Conservation (phyloP, 1,140 invertebrate genomes). For the Ruditapes philippinarum region DNA sequence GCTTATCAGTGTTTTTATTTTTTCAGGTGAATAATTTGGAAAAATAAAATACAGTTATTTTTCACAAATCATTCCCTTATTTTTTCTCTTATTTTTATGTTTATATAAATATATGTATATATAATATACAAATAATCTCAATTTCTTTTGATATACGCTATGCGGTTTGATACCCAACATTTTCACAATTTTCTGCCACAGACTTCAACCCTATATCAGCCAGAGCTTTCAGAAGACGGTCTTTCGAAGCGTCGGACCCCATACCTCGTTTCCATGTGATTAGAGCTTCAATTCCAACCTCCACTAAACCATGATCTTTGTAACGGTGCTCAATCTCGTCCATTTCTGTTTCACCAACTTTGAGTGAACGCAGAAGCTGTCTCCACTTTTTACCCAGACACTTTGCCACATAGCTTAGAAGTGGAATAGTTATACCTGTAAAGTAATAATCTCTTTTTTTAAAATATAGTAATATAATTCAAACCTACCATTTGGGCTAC, state of each 20-base stretch:
- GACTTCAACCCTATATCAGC: background rate
- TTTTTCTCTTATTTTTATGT: too few species aligned
- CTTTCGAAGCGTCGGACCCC: background rate
- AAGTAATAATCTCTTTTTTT: background rate
- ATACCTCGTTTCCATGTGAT: conserved; percentile 14
- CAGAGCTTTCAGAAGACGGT: background rate
- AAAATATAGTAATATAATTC: too few species aligned
- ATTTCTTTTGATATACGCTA: too few species aligned
- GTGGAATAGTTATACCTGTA: background rate
- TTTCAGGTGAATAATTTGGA: too few species aligned
- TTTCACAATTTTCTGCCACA: conserved; percentile 2
- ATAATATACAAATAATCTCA: too few species aligned
- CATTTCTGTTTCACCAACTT: background rate
- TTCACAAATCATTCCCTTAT: too few species aligned
- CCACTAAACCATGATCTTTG: background rate
- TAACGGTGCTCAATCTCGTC: background rate
- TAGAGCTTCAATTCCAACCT: background rate
- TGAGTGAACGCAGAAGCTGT: background rate
- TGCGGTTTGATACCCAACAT: background rate
- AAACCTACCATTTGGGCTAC: too few species aligned
- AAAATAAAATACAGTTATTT: too few species aligned
- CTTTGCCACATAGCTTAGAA: background rate
- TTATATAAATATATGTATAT: too few species aligned
- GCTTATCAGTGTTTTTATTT: too few species aligned
- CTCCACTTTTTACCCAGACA: conserved; percentile 15